Evolutionary conservation across 2,888 invertebrate species (phyloP), one percentile per base, ranked within the genome.

Genomic region (Amphipyra berbera): DNA sequence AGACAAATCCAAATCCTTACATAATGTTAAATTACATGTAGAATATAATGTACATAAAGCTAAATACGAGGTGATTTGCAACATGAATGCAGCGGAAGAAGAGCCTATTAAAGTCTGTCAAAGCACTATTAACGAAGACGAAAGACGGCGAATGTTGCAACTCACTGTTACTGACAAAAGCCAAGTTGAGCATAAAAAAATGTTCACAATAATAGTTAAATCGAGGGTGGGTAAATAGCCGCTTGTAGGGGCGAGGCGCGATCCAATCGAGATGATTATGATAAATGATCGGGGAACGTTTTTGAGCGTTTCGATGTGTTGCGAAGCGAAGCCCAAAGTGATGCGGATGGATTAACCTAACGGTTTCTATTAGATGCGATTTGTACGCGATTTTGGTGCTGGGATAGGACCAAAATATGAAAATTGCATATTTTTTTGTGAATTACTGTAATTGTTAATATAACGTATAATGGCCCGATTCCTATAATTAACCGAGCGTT

Each of bases 211-310:
- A 91, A 91, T 86, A 89, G 94, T 92, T 92, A 93, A 93, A 93
- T 93, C 90, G 93, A 92, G 94, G 94, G 93, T 90, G 89, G 88
- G 87, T 90, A 90, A 89, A 87, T 88, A 87, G 85, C 87, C 85
- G 88, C 85, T 76, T 82, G 86, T 73, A 85, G 88, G 90, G 90
- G 91, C 87, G 88, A 87, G 92, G 88, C 90, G 91, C 89, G 93
- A 90, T 90, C 85, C 91, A 91, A 93, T 93, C 92, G 90, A 87
- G 87, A 88, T 90, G 92, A 94, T 94, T 93, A 94, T 94, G 94
- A 94, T 93, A 88, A 92, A 94, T 91, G 92, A 89, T 88, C 82
- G 81, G 62, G 60, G 72, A 83, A 82, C 77, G 83, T 73, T 78
- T 78, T 77, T 77, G 57, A 69, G 45, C 64, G 64, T 62, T 61